Conservation (phyloP, 2,113 vertebrate species). For the Jacana jacana region DNA sequence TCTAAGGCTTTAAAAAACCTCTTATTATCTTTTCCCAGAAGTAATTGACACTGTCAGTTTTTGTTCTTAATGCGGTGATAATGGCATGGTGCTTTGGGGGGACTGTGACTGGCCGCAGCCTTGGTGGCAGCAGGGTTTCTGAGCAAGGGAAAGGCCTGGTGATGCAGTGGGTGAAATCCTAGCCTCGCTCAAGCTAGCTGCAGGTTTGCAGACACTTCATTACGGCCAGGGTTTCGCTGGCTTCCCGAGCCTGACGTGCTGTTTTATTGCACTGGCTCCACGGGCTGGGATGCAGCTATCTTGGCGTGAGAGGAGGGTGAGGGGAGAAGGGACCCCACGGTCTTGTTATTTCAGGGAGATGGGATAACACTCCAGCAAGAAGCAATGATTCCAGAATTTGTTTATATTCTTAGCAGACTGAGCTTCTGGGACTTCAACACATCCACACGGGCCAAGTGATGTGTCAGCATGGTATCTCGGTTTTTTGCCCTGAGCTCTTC, state of each 20-base stretch:
- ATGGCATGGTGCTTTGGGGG: neutral
- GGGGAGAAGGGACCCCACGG: neutral
- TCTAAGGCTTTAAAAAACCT: constrained; percentile 46
- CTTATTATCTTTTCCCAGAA: constrained; percentile 60
- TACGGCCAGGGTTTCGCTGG: neutral
- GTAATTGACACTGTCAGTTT: constrained; percentile 26
- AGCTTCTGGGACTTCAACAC: neutral
- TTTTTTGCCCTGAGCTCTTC: neutral
- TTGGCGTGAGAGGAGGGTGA: neutral
- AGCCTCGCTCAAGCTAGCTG: neutral
- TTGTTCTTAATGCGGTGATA: constrained; percentile 11
- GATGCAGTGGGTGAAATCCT: neutral
- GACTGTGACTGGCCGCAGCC: neutral
- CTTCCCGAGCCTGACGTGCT: neutral
- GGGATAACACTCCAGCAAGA: neutral
- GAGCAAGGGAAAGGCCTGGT: neutral
- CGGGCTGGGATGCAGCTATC: neutral
- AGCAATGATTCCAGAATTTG: neutral
- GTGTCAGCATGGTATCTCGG: neutral
- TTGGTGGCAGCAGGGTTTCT: neutral
- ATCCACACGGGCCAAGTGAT: neutral
- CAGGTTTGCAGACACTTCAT: neutral
- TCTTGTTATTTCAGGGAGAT: neutral
- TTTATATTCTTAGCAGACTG: neutral
- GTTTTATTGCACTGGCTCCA: neutral